Conservation (phyloP, 2,797 vertebrate species). For the Chelon auratus region DNA sequence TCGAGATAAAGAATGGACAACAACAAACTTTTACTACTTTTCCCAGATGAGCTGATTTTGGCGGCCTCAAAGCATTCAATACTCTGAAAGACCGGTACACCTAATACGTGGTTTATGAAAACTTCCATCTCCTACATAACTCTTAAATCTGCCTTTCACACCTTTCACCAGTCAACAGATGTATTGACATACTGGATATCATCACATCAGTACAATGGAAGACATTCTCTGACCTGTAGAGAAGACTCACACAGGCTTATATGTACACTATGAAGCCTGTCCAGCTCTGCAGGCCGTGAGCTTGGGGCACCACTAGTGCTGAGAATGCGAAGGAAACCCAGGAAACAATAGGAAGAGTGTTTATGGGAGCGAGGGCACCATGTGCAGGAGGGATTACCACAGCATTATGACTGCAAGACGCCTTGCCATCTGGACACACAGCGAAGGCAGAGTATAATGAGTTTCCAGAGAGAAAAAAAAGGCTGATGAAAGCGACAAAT, state of each 20-base stretch:
- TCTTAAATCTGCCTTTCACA: constrained; percentile 6
- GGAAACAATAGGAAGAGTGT: constrained; percentile 77
- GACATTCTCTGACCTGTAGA: constrained; percentile 28
- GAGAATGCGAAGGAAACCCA: constrained; percentile 50
- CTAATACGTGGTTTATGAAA: background rate
- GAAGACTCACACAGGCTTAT: constrained; percentile 23
- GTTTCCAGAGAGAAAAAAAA: constrained; percentile 58
- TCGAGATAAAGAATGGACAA: constrained; percentile 5
- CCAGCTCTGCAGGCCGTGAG: constrained; percentile 28
- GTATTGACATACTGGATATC: constrained; percentile 12
- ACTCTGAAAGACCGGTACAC: no score
- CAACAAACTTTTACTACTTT: background rate
- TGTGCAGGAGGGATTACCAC: constrained; percentile 80
- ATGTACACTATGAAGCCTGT: constrained; percentile 34
- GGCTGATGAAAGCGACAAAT: constrained; percentile 46
- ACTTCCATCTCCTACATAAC: background rate
- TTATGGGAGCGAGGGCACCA: constrained; percentile 76
- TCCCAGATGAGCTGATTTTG: background rate
- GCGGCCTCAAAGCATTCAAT: no score
- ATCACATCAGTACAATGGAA: constrained; percentile 7
- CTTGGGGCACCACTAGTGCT: constrained; percentile 2
- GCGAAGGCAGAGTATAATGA: constrained; percentile 66
- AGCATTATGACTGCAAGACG: constrained; percentile 78
- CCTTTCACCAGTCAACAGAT: background rate
- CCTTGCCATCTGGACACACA: constrained; percentile 78